These are phyloP conservation scores for Lordiphosa clarofinis DNA, from an alignment of 1,140 invertebrate species.

Conservation along the genomic window DNA sequence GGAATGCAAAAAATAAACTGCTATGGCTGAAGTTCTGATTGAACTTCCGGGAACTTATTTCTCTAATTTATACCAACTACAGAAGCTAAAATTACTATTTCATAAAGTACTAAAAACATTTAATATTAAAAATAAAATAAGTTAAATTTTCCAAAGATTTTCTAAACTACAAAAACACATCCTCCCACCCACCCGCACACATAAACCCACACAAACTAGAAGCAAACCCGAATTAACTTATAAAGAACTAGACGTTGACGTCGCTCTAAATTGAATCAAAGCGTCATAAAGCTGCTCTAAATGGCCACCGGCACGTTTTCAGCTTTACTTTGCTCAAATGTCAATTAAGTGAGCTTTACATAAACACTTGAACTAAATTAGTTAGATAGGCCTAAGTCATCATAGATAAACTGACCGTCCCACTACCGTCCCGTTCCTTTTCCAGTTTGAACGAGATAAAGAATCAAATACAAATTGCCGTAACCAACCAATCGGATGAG, in stretches of 20 bases:
- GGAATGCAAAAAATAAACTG: too few species aligned
- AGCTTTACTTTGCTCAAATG: constrained; percentile 46
- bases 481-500: constrained; percentile 43
- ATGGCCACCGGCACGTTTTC: constrained; percentile 28
- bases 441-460: constrained; percentile 62
- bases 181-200: background rate
- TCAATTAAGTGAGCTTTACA: constrained; percentile 72
- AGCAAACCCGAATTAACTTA: constrained; percentile 27
- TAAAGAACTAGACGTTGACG: constrained; percentile 37
- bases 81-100: too few species aligned
- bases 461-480: constrained; percentile 42
- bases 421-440: background rate
- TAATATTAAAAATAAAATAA: too few species aligned
- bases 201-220: background rate
- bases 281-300: constrained; percentile 46
- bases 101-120: too few species aligned
- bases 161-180: too few species aligned
- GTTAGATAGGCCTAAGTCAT: constrained; percentile 16
- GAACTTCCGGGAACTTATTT: too few species aligned
- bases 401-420: constrained; percentile 3
- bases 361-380: constrained; percentile 66
- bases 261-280: constrained; percentile 62
- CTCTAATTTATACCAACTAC: too few species aligned
- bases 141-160: too few species aligned
- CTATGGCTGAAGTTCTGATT: too few species aligned